phyloP scores from a whole-genome alignment of 2,888 invertebrate species.

The Stegana nigrithorax region DNA sequence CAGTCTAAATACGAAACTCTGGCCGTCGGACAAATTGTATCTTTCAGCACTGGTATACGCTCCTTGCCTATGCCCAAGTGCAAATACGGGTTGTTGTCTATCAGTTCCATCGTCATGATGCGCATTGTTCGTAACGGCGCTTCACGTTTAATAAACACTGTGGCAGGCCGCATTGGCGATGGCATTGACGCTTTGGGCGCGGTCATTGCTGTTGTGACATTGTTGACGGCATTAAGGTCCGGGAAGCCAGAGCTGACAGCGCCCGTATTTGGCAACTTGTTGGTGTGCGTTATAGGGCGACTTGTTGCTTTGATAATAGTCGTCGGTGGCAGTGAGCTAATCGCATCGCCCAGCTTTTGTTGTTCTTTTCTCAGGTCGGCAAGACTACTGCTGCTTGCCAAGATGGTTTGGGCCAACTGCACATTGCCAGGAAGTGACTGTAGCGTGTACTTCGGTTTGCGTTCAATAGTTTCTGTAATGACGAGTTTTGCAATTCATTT shows the following conservation, averaged over 20 bases:
- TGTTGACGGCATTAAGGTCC: not conserved
- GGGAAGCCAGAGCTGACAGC: too few relatives aligned
- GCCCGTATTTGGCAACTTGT: too few relatives aligned
- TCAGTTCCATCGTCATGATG: conserved; percentile 57
- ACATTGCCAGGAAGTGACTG: conserved; percentile 48
- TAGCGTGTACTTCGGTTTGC: conserved; percentile 56
- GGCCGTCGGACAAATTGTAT: conserved; percentile 57
- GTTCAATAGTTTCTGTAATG: too few relatives aligned
- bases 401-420: conserved; percentile 20
- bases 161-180: conserved; percentile 51
- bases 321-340: conserved; percentile 59
- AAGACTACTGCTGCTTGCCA: conserved; percentile 27
- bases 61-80: conserved; percentile 57
- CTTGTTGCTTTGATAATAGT: conserved; percentile 60
- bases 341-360: conserved; percentile 55
- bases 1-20: conserved; percentile 61
- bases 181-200: conserved; percentile 40
- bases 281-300: conserved; percentile 14
- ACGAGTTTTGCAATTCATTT: too few relatives aligned
- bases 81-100: conserved; percentile 60
- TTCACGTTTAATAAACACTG: conserved; percentile 65
- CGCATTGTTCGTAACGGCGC: conserved; percentile 62
- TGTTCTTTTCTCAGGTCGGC: conserved; percentile 30
- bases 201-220: conserved; percentile 19
- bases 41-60: conserved; percentile 60